phyloP scores from a whole-genome alignment of 2,888 invertebrate species.

The Aleiodes alternator region DNA sequence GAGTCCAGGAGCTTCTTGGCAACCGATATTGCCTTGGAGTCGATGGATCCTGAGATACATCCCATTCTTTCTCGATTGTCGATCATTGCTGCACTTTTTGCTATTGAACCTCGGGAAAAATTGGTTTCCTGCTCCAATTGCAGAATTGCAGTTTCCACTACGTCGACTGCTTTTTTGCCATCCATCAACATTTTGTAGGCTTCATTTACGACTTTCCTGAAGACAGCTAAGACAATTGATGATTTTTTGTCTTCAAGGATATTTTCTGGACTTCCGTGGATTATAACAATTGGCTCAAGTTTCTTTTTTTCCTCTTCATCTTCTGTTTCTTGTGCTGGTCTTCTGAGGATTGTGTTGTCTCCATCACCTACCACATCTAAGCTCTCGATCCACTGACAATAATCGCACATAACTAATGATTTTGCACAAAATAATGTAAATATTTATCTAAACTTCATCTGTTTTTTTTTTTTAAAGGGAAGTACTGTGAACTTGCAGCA shows the following conservation, averaged over 20 bases:
- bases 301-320: slow-evolving; percentile 31
- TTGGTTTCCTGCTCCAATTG: slow-evolving; percentile 56
- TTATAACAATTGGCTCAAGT: slow-evolving; percentile 59
- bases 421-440: neutral
- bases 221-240: slow-evolving; percentile 45
- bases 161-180: slow-evolving; percentile 56
- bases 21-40: slow-evolving; percentile 60
- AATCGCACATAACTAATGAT: slow-evolving; percentile 60
- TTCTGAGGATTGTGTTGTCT: neutral
- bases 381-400: slow-evolving; percentile 63
- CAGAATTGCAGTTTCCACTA: slow-evolving; percentile 59
- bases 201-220: slow-evolving; percentile 59
- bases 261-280: slow-evolving; percentile 59
- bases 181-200: slow-evolving; percentile 59
- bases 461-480: slow-evolving; percentile 53
- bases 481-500: slow-evolving; percentile 59
- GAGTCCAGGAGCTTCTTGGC: slow-evolving; percentile 59
- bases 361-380: slow-evolving; percentile 25
- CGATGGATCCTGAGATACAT: slow-evolving; percentile 59
- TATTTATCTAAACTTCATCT: neutral
- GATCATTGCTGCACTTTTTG: slow-evolving; percentile 61
- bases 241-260: slow-evolving; percentile 33
- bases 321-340: neutral
- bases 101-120: slow-evolving; percentile 48
- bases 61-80: slow-evolving; percentile 56